Evolutionary conservation across 2,113 vertebrate genomes (phyloP), one percentile per base, ranked within the genome.

Genomic region (Loxodonta africana): DNA sequence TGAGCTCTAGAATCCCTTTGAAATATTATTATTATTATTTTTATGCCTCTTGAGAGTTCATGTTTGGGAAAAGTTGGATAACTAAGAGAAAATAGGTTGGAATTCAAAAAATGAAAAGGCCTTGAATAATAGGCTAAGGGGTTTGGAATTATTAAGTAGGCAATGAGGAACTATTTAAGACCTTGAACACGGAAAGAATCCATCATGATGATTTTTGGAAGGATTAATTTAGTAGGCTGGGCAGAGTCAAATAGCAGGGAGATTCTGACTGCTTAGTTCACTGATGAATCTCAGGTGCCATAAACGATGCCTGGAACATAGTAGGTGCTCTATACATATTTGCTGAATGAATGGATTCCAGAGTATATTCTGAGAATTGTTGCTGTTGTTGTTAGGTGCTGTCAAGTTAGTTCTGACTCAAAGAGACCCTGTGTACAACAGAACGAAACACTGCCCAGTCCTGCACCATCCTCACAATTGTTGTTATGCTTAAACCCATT

Each of bases 41-140:
- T 78, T 88, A 86, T 77, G 2, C 53, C 23, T 67, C 28, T 94
- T 80, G 63, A 84, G 30, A 48, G 17, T 87, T 60, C n/a, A 21
- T 78, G 20, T 30, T 74, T 63, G 71, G 30, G 6, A 88, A 88
- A 86, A 83, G 33, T 94, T 95, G 67, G 71, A 91, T 91, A 77
- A 82, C 4, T 91, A 84, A 92, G 71, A 83, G 74, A 84, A 20
- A 88, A 84, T 41, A 83, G n/a, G 90, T 23, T 82, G 17, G n/a
- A 65, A 12, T 88, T 77, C 1, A 81, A 91, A 93, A 73, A 5
- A 25, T 17, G 30, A 62, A 91, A 85, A 44, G 67, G 53, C 33
- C 53, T 23, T 81, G 33, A 76, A 25, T 71, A 53, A 41, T 1
- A 77, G 41, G 20, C 26, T 62, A 60, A 48, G n/a, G 30, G 44